Evolutionary conservation across 2,888 invertebrate species (phyloP), one percentile per base, ranked within the genome.

Genomic region (Conops quadrifasciatus): DNA sequence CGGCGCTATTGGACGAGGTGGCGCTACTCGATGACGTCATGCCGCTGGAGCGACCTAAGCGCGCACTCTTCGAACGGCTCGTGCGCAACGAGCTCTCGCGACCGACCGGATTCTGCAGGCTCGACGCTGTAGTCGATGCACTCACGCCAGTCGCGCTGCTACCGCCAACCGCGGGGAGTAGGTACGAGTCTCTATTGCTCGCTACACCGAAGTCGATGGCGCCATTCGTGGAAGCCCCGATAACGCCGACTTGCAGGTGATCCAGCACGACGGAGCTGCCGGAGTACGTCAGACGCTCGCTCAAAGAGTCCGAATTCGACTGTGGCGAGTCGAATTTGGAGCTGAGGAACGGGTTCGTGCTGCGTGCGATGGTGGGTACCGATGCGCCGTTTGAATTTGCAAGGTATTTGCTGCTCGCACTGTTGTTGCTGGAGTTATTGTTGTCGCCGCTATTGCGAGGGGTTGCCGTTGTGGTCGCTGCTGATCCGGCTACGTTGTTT

Each of bases 21-120:
- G 84, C 85, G 79, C 88, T 89, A 79, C 88, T 88, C 67, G 88
- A 88, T 70, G 88, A 88, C 59, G 89, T 89, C 88, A 89, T 89
- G 56, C 88, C 88, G 72, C 88, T 86, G 67, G 85, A 78, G 9
- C 88, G 84, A 70, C 78, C 82, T 53, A 80, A 64, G 26, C 88
- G 86, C 79, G 87, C 86, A 51, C 63, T 60, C 77, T 87, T 83
- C 75, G 87, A 78, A 45, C 76, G 75, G 16, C 73, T 80, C 67
- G 79, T 59, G 77, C 45, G 53, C 79, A 84, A 68, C 87, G 78
- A 60, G 77, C 77, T 70, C 78, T 78, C 65, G 74, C 86, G 79
- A 45, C 64, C 56, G 30, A 64, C 43, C n/a, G 58, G 59, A 59
- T 66, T 66, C 45, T 59, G 67, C 49, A 68, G n/a, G 30, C 62